Base-by-base conservation (phyloP, 1,140 invertebrate genomes). In the Drosophila funebris region DNA sequence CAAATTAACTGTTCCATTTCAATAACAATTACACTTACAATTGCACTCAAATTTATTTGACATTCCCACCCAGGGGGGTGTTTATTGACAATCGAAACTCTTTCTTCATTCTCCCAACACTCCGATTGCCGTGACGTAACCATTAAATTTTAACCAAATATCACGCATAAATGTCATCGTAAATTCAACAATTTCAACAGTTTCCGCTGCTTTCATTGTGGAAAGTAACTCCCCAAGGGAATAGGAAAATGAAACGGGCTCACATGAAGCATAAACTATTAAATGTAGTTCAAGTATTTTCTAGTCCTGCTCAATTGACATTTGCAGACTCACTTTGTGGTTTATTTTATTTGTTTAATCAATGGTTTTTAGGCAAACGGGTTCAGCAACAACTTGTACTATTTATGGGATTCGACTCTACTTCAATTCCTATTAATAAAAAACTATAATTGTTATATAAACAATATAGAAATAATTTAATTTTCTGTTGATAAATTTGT, bases 21-120 rank as follows among this genome's bases (percentile, higher is more conserved):
- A 31, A 43, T 33, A 43, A 22, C 58, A 52, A 18, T 56, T 43
- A 31, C 58, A 37, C 31, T 48, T 16, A 37, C 37, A 82, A 85
- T 82, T 82, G 50, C 27, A 72, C 52, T 88, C 75, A 79, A 88
- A 89, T 87, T 87, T 87, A 87, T 87, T 87, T 88, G 83, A 88
- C 83, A 88, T 29, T 67, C 60, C 58, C 82, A 7, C 67, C 67
- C 20, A 56, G 78, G 83, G 71, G 63, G 20, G 57, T 16, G 4
- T 11, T 8, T 2, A 3, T 7, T 7, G 41, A 5, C 0, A 4
- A 5, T n/a, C 27, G 31, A 54, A 82, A 85, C 81, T 87, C 77
- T 87, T 84, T 75, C 36, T 13, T 87, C 77, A 81, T 84, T 75
- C 36, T 13, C 48, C 29, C 24, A 13, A 20, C 14, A 24, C 14